A percentile compares a stretch with the other conserved stretches of the same genome.
These are phyloP conservation scores for Gymnarchus niloticus DNA, from an alignment of 2,113 vertebrate species.

Conservation along the genomic window DNA sequence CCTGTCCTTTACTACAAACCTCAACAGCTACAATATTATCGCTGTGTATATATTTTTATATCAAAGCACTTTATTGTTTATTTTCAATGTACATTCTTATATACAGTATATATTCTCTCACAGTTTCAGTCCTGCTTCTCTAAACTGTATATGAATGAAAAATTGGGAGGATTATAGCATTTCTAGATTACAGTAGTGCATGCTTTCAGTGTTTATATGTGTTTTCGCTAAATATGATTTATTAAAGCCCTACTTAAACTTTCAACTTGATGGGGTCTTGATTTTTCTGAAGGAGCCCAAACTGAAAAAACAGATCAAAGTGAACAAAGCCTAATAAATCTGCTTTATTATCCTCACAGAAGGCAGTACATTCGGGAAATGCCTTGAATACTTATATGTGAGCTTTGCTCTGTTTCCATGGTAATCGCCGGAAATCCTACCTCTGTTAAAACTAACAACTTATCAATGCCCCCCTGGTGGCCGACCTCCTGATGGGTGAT, in stretches of 20 bases:
- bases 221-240: conserved; percentile 59
- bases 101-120: not conserved
- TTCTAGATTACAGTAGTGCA: conserved; percentile 47
- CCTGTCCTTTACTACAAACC: not conserved
- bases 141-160: conserved; percentile 38
- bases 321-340: conserved; percentile 55
- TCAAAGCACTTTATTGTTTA: not conserved
- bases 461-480: conserved; percentile 40
- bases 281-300: conserved; percentile 57
- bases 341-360: conserved; percentile 38
- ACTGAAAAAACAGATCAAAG: conserved; percentile 54
- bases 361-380: conserved; percentile 6
- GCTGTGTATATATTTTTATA: not conserved
- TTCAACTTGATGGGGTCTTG: conserved; percentile 51
- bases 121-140: not conserved
- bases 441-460: conserved; percentile 42
- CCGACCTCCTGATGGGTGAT: conserved; percentile 40
- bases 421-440: conserved; percentile 48
- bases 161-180: conserved; percentile 32
- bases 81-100: not conserved
- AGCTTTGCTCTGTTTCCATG: conserved; percentile 44
- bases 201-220: conserved; percentile 42
- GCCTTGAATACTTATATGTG: conserved; percentile 33
- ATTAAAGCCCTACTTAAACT: conserved; percentile 53
- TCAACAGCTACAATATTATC: not conserved